These are phyloP conservation scores for Neotoxoptera formosana DNA, from an alignment of 1,140 invertebrate species.

Conservation along the genomic window DNA sequence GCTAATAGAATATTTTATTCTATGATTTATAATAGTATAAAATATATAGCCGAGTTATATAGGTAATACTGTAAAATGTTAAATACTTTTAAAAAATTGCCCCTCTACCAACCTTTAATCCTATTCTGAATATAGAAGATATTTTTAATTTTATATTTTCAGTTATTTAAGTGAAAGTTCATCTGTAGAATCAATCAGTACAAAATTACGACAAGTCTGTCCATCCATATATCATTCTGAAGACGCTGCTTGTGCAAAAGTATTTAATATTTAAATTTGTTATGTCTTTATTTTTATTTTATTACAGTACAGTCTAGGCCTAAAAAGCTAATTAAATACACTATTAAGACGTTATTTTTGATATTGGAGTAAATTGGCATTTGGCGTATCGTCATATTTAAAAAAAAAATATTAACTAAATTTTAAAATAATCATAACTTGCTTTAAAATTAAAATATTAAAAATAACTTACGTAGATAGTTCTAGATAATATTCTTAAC, in stretches of 20 bases:
- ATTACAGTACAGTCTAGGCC: background rate
- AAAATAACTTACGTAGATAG: too few relatives aligned
- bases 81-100: background rate
- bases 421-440: background rate
- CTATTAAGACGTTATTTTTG: background rate
- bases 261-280: conserved; percentile 64
- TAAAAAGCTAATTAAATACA: background rate
- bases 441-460: background rate
- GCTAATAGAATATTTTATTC: background rate
- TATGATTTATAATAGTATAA: background rate
- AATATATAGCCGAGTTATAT: background rate
- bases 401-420: too few relatives aligned
- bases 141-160: conserved; percentile 58
- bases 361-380: background rate
- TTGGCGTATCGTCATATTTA: background rate
- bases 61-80: background rate
- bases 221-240: conserved; percentile 93
- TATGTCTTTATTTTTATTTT: background rate
- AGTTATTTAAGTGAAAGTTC: conserved; percentile 94
- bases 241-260: conserved; percentile 93
- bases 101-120: background rate
- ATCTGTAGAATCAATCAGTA: conserved; percentile 89
- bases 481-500: too few relatives aligned
- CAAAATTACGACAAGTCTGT: conserved; percentile 87
- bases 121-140: background rate